A percentile compares a stretch with the other conserved stretches of the same genome.
Evolutionary conservation across 37 sponge, comb jelly and placozoan species (phyloP).

Genomic region (Hormiphora californensis): DNA sequence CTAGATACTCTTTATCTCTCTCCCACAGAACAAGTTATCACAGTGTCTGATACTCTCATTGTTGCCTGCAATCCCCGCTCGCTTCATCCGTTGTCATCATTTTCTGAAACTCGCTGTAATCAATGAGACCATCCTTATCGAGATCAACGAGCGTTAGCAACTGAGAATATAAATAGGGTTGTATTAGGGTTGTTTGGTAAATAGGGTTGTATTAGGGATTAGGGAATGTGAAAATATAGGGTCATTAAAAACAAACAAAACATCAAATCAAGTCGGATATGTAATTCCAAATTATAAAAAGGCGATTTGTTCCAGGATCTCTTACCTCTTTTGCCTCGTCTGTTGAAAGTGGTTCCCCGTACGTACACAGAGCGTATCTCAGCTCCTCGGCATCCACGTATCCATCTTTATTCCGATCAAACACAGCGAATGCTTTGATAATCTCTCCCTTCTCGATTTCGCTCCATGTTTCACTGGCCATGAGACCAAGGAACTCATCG

Average conservation of each 20-base stretch:
- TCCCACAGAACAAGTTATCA: too few species aligned
- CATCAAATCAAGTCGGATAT: too few species aligned
- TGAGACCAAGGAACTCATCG: conserved; percentile 18
- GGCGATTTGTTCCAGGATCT: too few species aligned
- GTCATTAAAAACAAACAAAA: too few species aligned
- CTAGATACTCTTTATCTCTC: too few species aligned
- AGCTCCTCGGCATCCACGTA: conserved; percentile 49
- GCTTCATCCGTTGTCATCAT: conserved; percentile 42
- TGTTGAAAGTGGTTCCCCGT: conserved; percentile 19
- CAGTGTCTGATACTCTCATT: too few species aligned
- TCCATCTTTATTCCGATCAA: conserved; percentile 46
- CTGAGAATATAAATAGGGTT: too few species aligned
- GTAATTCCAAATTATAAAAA: too few species aligned
- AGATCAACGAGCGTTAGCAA: conserved; percentile 7
- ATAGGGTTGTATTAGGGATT: too few species aligned
- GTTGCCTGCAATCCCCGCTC: neutral
- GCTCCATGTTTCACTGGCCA: conserved; percentile 35
- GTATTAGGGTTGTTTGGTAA: too few species aligned
- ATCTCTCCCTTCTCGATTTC: conserved; percentile 42
- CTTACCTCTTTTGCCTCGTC: conserved; percentile 45
- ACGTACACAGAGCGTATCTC: conserved; percentile 4
- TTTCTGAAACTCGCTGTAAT: conserved; percentile 16
- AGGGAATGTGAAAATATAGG: too few species aligned
- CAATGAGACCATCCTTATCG: conserved; percentile 32
- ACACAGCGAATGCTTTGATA: conserved; percentile 43